phyloP scores from a whole-genome alignment of 2,888 invertebrate genomes.

The Melieria picta region DNA sequence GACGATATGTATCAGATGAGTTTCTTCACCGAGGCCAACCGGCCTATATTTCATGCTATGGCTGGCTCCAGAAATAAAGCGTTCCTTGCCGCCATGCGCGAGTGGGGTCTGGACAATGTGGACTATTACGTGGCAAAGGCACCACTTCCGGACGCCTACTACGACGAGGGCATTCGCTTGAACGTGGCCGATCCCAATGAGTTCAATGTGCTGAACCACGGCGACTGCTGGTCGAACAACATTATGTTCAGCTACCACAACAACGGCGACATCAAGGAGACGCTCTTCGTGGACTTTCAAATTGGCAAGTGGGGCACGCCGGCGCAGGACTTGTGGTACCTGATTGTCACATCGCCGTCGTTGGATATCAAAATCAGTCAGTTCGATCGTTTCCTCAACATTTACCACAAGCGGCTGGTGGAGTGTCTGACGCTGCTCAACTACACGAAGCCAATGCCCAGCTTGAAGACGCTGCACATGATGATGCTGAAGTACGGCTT shows the following conservation, averaged over 20 bases:
- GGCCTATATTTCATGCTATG: conserved; percentile 36
- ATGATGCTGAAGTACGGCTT: conserved; percentile 52
- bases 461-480: conserved; percentile 52
- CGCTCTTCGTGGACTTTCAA: conserved; percentile 28
- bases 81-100: conserved; percentile 43
- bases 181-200: conserved; percentile 45
- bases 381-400: conserved; percentile 56
- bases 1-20: conserved; percentile 41
- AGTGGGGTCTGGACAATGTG: conserved; percentile 49
- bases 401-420: conserved; percentile 55
- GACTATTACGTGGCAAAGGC: conserved; percentile 46
- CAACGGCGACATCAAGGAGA: conserved; percentile 35
- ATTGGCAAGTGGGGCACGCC: conserved; percentile 58
- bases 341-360: conserved; percentile 51
- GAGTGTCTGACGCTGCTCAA: conserved; percentile 53
- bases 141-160: conserved; percentile 35
- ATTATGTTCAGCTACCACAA: conserved; percentile 56
- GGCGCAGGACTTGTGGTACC: conserved; percentile 57
- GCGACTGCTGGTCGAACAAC: conserved; percentile 60
- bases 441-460: conserved; percentile 53
- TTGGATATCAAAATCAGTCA: conserved; percentile 53
- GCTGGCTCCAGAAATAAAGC: conserved; percentile 28
- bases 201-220: conserved; percentile 59
- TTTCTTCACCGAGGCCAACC: conserved; percentile 38
- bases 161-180: conserved; percentile 38